Evolutionary conservation across 2,888 invertebrate genomes (phyloP), one percentile per base, ranked within the genome.

Genomic region (Thymelicus sylvestris): DNA sequence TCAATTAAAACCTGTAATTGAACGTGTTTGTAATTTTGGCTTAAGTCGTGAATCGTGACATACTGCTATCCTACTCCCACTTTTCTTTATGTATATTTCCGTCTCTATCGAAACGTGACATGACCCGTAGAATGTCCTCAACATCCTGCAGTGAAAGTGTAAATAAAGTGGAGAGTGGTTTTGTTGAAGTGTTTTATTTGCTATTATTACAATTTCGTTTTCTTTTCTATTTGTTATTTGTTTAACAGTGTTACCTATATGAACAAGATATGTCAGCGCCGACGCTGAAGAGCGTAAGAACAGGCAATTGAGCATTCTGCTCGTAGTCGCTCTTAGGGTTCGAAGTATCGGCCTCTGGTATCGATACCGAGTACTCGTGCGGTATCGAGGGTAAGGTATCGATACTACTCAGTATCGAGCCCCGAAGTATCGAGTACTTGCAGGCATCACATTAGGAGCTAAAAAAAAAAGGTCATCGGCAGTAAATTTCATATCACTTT

Each of bases 131-230:
- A 77, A 81, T 80, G 79, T 83, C 83, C 81, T 81, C 80, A 74
- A 80, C 80, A 82, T 85, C 83, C 83, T 77, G 80, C 77, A 79
- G 91, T 80, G 92, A 92, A 92, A 92, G 92, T 91, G 88, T 88
- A 88, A 91, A 90, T 85, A 89, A 78, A 81, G 75, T 81, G 79
- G 68, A 66, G 65, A 71, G 68, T 76, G 76, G 80, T 81, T 82
- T 81, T 80, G 72, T 78, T 81, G 74, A 77, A 77, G 77, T 74
- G 77, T 80, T 80, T 75, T 82, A 81, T 86, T 82, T 83, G 78
- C 78, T 78, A 80, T 79, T 64, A 57, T 39, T 81, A 74, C 76
- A 78, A 77, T 78, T 79, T 67, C 73, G 76, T 78, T 79, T 79
- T 68, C 74, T 77, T 78, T 72, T 74, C 70, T 72, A 70, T 67